Percentiles rank a stretch among this genome's conserved stretches.
Evolutionary conservation across 2,113 vertebrate species (phyloP).

Genomic region (Centropus unirufus): DNA sequence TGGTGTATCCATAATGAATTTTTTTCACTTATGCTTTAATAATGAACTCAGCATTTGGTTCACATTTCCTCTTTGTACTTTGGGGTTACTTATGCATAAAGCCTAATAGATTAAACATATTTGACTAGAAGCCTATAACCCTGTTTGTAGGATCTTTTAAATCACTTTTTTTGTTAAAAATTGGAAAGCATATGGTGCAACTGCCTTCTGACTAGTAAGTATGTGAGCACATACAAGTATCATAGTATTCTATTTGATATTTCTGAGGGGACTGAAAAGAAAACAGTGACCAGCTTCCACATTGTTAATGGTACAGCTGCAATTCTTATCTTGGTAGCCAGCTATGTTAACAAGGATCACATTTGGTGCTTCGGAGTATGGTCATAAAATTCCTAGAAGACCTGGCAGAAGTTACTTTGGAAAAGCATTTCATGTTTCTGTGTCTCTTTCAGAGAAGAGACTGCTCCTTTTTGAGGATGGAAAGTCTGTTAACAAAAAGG

Average conservation of each 20-base stretch:
- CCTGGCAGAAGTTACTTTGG: neutral
- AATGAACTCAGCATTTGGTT: slow-evolving; percentile 26
- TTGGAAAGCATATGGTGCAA: neutral
- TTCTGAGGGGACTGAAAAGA: neutral
- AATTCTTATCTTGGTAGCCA: neutral
- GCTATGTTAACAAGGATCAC: neutral
- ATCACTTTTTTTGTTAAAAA: neutral
- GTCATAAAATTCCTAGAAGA: neutral
- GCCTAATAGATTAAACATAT: neutral
- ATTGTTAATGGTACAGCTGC: neutral
- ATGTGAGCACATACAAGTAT: neutral
- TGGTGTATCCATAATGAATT: neutral
- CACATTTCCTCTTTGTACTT: neutral
- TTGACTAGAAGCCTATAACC: neutral
- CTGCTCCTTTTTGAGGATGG: neutral
- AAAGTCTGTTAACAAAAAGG: neutral
- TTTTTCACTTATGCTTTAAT: slow-evolving; percentile 4
- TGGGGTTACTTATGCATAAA: neutral
- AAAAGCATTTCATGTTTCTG: neutral
- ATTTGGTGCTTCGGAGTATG: neutral
- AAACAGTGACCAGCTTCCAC: neutral
- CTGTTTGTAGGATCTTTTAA: neutral
- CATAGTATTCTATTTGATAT: neutral
- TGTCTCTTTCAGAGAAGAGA: neutral
- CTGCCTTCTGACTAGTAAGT: neutral